These are phyloP conservation scores for Ectemnius lituratus DNA, from an alignment of 2,888 invertebrate genomes.

Conservation along the genomic window DNA sequence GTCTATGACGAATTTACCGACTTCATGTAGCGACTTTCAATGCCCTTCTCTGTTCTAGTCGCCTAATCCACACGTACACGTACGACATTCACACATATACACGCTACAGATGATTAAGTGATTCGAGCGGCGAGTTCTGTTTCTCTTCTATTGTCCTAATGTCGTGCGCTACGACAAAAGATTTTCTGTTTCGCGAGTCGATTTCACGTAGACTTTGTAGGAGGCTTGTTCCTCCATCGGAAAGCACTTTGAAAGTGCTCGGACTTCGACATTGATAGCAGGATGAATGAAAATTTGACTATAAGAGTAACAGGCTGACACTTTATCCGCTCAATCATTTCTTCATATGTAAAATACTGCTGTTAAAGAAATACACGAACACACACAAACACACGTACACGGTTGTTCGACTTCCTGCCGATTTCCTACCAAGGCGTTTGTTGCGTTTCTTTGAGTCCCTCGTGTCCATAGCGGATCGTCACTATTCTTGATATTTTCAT, in stretches of 20 bases:
- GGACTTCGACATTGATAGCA: background rate
- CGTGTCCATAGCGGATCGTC: no score
- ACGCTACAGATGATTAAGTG: slow-evolving; percentile 6
- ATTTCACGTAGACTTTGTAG: no score
- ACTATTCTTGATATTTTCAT: no score
- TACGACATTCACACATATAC: slow-evolving; percentile 26
- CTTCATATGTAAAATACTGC: background rate
- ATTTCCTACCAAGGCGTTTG: slow-evolving; percentile 5
- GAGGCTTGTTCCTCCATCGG: no score
- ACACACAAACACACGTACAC: slow-evolving; percentile 1
- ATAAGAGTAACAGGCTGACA: background rate
- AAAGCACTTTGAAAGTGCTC: background rate
- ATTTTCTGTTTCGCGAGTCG: no score
- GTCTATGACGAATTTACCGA: slow-evolving; percentile 87
- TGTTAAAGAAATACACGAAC: background rate
- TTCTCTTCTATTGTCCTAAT: slow-evolving; percentile 1
- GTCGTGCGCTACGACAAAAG: background rate
- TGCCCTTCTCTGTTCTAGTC: slow-evolving; percentile 65
- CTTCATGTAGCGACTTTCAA: slow-evolving; percentile 84
- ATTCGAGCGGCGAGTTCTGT: background rate
- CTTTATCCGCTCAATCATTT: background rate
- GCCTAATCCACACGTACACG: slow-evolving; percentile 48
- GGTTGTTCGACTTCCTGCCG: slow-evolving; percentile 1
- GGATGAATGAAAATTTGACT: background rate
- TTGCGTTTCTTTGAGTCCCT: background rate